Conservation (phyloP, 2,888 invertebrate genomes). For the Galerucella calmariensis region DNA sequence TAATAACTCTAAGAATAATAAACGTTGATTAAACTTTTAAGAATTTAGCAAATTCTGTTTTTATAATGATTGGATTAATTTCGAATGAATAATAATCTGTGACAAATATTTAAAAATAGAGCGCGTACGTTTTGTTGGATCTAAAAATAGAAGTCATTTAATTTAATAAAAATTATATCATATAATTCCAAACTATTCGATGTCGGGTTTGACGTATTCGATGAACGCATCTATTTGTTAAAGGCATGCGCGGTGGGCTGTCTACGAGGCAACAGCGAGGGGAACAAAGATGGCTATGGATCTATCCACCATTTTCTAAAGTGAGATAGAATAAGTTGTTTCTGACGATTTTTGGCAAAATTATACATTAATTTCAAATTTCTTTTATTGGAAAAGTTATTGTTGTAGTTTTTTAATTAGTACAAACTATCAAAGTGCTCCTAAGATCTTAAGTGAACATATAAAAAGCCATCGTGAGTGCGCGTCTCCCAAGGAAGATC, state of each 20-base stretch:
- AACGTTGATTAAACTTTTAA: neutral
- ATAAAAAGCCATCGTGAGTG: slow-evolving; percentile 45
- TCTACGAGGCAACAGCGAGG: slow-evolving; percentile 48
- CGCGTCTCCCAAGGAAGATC: slow-evolving; percentile 53
- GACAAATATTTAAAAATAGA: slow-evolving; percentile 33
- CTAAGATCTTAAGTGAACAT: slow-evolving; percentile 43
- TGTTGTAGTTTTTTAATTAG: slow-evolving; percentile 20
- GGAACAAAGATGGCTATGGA: slow-evolving; percentile 66
- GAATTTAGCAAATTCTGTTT: neutral
- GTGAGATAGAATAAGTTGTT: slow-evolving; percentile 65
- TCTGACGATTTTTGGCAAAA: slow-evolving; percentile 58
- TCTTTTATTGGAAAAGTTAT: slow-evolving; percentile 36
- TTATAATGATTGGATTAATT: slow-evolving; percentile 9
- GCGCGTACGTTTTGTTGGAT: slow-evolving; percentile 8
- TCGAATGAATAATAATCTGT: slow-evolving; percentile 13
- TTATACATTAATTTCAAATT: slow-evolving; percentile 42
- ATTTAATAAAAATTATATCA: slow-evolving; percentile 34
- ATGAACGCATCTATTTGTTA: slow-evolving; percentile 37
- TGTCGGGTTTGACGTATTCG: slow-evolving; percentile 25
- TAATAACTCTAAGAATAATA: neutral
- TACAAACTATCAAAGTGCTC: slow-evolving; percentile 5
- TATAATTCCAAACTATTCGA: slow-evolving; percentile 28
- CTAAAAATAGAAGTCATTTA: slow-evolving; percentile 13
- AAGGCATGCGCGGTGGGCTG: slow-evolving; percentile 34
- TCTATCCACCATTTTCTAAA: slow-evolving; percentile 67